Base-by-base conservation (phyloP, 92 coral and sea anemone genomes). In the Pocillopora meandrina region DNA sequence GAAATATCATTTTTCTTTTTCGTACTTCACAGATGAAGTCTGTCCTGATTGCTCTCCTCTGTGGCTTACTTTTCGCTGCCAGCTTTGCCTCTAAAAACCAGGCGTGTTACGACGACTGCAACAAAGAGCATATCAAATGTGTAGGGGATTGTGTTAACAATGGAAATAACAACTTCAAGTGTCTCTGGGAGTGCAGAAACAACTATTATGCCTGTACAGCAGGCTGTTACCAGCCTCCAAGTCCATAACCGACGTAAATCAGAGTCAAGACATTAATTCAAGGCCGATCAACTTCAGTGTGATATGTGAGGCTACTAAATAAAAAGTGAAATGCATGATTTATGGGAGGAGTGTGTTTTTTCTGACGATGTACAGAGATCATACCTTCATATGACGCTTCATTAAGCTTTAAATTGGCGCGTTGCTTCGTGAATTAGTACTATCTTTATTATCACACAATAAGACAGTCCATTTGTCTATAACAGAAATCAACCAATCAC, bases 121-220 rank as follows among this genome's bases (percentile, higher is more conserved):
- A 81, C 68, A 70, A 67, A 1, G 68, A 70, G 1, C 85, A 81
- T 56, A 68, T 49, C 5, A 36, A 13, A n/a, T 81, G 85, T 57
- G 78, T 70, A 14, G n/a, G 16, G 10, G 85, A 71, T 42, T 81
- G 78, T 58, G 8, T 18, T 6, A 19, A 11, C 5, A 49, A 61
- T 49, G 67, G 57, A 12, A 26, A 71, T 26, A 81, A 71, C 85
- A 70, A 9, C 77, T 70, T 81, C 47, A 19, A 70, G 55, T 81
- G 85, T 56, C 59, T 81, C 16, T 81, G 85, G 85, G 58, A 71
- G 23, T 81, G 78, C 56, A 81, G 85, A 20, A 81, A 81, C 35
- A 12, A 56, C 61, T 81, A 71, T 55, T 81, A 81, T 55, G 85
- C 65, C 2, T 81, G 85, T 21, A 56, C 85, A 5, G 76, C 77